Evolutionary conservation across 2,888 invertebrate species (phyloP).

Genomic region (Hermodice carunculata): DNA sequence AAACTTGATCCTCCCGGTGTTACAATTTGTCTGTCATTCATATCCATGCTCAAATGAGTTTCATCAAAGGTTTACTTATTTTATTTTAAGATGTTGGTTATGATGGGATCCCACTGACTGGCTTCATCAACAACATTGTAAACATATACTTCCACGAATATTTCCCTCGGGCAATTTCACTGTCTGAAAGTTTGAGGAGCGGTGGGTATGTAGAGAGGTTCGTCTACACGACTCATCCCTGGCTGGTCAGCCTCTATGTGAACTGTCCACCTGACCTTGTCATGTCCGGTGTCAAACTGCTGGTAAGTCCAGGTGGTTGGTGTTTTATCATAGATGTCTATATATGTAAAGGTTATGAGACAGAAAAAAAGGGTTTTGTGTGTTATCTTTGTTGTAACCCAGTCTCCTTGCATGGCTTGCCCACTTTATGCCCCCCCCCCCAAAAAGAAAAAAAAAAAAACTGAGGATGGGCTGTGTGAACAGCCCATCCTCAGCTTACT

Average conservation of each 20-base stretch:
- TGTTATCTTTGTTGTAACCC: too few relatives aligned
- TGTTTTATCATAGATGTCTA: too few relatives aligned
- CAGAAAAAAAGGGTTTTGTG: too few relatives aligned
- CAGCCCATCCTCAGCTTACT: too few relatives aligned
- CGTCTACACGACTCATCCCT: slow-evolving; percentile 65
- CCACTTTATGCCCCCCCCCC: too few relatives aligned
- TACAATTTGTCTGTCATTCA: background rate
- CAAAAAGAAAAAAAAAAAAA: too few relatives aligned
- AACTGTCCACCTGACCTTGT: slow-evolving; percentile 58
- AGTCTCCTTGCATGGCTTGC: too few relatives aligned
- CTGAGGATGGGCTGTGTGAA: too few relatives aligned
- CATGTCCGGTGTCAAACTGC: slow-evolving; percentile 50
- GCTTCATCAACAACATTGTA: slow-evolving; percentile 58
- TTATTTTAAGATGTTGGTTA: slow-evolving; percentile 61
- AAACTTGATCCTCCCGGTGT: too few relatives aligned
- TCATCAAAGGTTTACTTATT: too few relatives aligned
- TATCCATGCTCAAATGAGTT: background rate
- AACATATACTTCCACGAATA: slow-evolving; percentile 60
- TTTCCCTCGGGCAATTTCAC: slow-evolving; percentile 54
- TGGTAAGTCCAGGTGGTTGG: too few relatives aligned
- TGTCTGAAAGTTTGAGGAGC: slow-evolving; percentile 42
- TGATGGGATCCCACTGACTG: slow-evolving; percentile 49
- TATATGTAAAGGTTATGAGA: too few relatives aligned
- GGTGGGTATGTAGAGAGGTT: slow-evolving; percentile 53
- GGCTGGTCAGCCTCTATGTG: slow-evolving; percentile 59